phyloP scores from a whole-genome alignment of 1,140 invertebrate species.

The Zaprionus inermis region DNA sequence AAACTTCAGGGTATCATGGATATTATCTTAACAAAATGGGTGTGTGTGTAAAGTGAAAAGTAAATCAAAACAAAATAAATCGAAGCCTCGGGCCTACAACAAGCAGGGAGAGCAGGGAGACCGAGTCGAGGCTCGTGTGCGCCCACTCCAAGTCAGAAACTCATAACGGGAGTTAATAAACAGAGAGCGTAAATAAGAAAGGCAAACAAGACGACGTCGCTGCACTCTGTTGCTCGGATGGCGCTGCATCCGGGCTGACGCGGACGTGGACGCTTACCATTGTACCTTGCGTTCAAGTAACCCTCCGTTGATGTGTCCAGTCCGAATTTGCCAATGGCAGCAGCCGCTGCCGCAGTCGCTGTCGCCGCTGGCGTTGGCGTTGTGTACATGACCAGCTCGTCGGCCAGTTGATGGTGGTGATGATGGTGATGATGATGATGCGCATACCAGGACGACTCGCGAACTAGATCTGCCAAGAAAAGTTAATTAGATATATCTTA shows the following conservation, averaged over 20 bases:
- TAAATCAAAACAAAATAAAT: constrained; percentile 64
- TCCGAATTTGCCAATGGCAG: constrained; percentile 76
- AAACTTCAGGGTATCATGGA: constrained; percentile 14
- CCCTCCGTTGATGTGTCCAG: constrained; percentile 80
- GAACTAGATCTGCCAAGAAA: constrained; percentile 58
- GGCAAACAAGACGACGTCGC: constrained; percentile 59
- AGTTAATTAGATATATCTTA: background rate
- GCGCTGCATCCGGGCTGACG: constrained; percentile 57
- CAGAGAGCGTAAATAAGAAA: constrained; percentile 72
- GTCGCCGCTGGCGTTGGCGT: constrained; percentile 65
- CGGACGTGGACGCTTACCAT: constrained; percentile 78
- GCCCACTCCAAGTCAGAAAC: constrained; percentile 27
- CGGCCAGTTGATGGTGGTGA: constrained; percentile 72
- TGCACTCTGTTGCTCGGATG: constrained; percentile 10
- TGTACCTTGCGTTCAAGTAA: constrained; percentile 84
- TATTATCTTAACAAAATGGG: constrained; percentile 54
- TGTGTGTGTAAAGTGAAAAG: constrained; percentile 40
- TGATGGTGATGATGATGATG: constrained; percentile 72
- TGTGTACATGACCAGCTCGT: constrained; percentile 79
- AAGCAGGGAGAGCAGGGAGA: no score
- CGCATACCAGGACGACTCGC: constrained; percentile 81
- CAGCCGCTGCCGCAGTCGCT: constrained; percentile 55
- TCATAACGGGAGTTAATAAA: constrained; percentile 78
- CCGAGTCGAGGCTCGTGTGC: background rate
- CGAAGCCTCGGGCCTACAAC: constrained; percentile 58